These are phyloP conservation scores for Caloenas nicobarica DNA, from an alignment of 2,113 vertebrate species.

Conservation along the genomic window DNA sequence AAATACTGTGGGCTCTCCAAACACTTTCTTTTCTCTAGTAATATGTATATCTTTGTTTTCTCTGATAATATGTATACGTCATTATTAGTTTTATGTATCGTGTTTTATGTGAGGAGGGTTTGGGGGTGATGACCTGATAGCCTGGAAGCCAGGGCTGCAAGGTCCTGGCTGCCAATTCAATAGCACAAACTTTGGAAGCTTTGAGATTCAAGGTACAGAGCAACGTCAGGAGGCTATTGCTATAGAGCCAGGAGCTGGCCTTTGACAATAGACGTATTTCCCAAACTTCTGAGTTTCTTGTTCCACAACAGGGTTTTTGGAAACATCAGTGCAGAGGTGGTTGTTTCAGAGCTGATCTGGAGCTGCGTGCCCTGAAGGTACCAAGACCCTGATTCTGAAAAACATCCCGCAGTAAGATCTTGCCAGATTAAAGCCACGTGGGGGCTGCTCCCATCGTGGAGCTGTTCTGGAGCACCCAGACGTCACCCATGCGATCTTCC, in stretches of 20 bases:
- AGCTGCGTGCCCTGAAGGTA: background rate
- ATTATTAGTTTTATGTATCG: background rate
- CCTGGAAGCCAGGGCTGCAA: background rate
- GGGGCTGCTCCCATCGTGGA: background rate
- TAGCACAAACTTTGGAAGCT: background rate
- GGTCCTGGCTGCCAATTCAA: background rate
- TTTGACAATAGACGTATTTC: background rate
- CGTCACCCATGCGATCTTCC: accelerated
- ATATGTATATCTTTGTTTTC: background rate
- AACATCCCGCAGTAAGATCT: background rate
- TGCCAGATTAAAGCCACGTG: background rate
- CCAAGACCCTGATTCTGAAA: background rate
- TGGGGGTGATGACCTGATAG: background rate
- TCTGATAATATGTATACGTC: background rate
- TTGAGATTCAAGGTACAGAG: background rate
- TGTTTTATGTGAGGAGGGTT: background rate
- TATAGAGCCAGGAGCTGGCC: background rate
- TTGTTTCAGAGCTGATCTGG: background rate
- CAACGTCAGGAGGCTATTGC: background rate
- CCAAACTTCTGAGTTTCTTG: background rate
- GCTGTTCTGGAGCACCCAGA: background rate
- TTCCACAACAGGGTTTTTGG: background rate
- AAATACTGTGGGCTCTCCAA: background rate
- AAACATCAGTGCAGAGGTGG: background rate
- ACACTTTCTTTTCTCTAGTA: background rate